These are phyloP conservation scores for Rhea americana DNA, from an alignment of 2,113 vertebrate species.

Conservation along the genomic window DNA sequence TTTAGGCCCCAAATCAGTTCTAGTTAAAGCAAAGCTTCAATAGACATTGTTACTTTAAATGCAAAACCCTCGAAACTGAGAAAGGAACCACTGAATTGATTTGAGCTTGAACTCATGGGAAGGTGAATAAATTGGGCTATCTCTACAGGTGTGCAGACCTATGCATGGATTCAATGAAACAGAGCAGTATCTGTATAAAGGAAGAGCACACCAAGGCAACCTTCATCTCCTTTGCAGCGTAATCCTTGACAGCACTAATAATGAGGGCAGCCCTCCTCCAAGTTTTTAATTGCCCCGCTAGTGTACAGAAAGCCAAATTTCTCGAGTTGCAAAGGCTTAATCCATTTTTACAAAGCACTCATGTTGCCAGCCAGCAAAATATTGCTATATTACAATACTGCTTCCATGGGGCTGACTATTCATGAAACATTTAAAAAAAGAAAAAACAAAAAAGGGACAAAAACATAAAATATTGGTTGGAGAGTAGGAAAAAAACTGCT, in stretches of 20 bases:
- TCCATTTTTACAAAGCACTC: fast-evolving
- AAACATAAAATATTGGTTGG: fast-evolving
- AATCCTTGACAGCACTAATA: fast-evolving
- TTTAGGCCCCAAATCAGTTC: not conserved
- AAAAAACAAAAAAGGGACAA: too few species aligned
- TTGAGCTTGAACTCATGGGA: not conserved
- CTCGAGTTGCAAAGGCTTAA: fast-evolving
- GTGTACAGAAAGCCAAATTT: fast-evolving
- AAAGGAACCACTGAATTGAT: fast-evolving
- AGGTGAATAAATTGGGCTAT: not conserved
- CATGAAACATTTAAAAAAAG: too few species aligned
- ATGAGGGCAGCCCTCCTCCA: fast-evolving
- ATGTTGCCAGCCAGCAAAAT: not conserved
- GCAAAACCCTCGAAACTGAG: not conserved
- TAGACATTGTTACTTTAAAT: not conserved
- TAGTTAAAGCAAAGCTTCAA: not conserved
- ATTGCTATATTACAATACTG: fast-evolving
- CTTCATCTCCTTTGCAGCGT: not conserved
- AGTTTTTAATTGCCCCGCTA: not conserved
- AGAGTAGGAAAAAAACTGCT: fast-evolving
- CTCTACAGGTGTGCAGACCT: not conserved
- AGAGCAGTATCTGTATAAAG: not conserved
- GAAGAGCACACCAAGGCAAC: not conserved
- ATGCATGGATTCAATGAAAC: fast-evolving
- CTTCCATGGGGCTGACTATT: not conserved